Base-by-base conservation (phyloP, 2,113 vertebrate genomes). In the Lynx canadensis region DNA sequence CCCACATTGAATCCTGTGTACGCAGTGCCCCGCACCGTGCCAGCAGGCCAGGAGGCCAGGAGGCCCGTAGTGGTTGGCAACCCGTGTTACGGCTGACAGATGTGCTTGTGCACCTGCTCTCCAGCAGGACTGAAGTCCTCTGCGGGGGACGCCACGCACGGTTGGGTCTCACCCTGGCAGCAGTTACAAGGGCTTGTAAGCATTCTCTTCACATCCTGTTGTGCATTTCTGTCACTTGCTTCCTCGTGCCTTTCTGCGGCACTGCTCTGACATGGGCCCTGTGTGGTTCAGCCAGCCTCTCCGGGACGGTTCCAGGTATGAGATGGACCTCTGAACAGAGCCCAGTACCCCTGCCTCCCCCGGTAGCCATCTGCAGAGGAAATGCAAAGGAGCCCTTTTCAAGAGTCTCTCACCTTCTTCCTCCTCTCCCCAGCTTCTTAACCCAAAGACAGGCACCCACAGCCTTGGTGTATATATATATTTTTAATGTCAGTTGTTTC, bases 401-500 rank as follows among this genome's bases (percentile, higher is more conserved):
- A 50, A 12, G 80, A 83, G 71, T 82, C 91, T 92, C 63, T 78
- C 27, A 57, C 63, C 33, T 85, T 94, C 76, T 13, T 71, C 60
- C 9, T 92, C 29, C 48, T 48, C n/a, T 93, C 48, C 57, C 50
- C 38, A 41, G 55, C 25, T 84, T 68, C 83, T 96, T 60, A 78
- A 27, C 80, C 41, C 38, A 52, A 68, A 95, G 96, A 82, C 36
- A 27, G 29, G n/a, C 10, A 1, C 94, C 95, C 38, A 15, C 27
- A 82, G 81, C 10, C 48, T 92, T n/a, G 25, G 31, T 65, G 7
- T 52, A 16, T 92, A 19, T 45, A 4, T 74, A 15, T 82, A 18
- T 97, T 27, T 92, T 89, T 94, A 92, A 96, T 98, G 80, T 74
- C 74, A 92, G 50, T 95, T 96, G 41, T 95, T 97, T 80, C 65